Conservation (phyloP, 2,888 invertebrate species). For the Hylaea fasciaria region DNA sequence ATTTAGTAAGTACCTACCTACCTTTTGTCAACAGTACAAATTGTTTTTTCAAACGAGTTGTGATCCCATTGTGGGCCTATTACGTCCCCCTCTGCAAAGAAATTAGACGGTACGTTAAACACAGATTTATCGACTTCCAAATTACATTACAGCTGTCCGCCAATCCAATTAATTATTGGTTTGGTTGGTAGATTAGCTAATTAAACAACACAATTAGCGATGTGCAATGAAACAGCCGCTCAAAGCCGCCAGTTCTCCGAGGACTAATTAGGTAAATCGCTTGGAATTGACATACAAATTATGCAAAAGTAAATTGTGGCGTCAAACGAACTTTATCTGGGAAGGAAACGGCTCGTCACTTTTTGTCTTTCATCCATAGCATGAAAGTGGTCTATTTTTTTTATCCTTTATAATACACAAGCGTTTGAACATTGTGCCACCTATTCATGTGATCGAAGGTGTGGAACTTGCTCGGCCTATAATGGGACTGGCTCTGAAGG, state of each 20-base stretch:
- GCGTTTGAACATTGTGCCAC: no score
- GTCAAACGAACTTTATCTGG: neutral
- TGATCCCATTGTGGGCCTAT: constrained; percentile 58
- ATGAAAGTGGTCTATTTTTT: no score
- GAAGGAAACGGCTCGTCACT: neutral
- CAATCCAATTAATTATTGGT: constrained; percentile 28
- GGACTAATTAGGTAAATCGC: constrained; percentile 19
- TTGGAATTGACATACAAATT: constrained; percentile 24
- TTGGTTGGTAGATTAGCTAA: constrained; percentile 32
- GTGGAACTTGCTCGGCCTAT: no score
- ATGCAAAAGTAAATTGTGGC: constrained; percentile 16
- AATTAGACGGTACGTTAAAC: constrained; percentile 21
- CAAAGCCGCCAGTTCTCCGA: constrained; percentile 11
- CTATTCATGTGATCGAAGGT: no score
- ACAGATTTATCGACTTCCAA: constrained; percentile 27
- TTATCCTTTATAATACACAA: no score
- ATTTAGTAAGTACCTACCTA: no score
- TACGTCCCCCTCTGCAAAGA: constrained; percentile 36
- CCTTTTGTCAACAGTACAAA: no score
- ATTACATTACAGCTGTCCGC: constrained; percentile 26
- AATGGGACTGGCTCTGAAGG: no score
- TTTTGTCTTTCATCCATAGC: no score
- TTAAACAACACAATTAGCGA: constrained; percentile 31
- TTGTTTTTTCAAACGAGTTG: neutral
- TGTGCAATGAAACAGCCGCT: constrained; percentile 28